Base-by-base conservation (phyloP, 2,888 invertebrate genomes). In the Tachina grossa region DNA sequence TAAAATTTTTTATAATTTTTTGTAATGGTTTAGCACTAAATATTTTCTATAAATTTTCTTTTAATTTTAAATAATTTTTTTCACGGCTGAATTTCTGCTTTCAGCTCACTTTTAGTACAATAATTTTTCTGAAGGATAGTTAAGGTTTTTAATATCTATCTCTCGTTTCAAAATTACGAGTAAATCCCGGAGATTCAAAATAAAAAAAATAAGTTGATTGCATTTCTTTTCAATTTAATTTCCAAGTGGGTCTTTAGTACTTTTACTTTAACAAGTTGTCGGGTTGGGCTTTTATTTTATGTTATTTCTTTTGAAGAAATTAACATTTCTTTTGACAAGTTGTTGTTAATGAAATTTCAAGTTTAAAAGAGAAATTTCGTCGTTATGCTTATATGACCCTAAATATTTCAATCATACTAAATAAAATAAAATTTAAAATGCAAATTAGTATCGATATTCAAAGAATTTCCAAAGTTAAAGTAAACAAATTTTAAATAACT, bases 271-370 rank as follows among this genome's bases (percentile, higher is more conserved):
- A 55, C 22, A 47, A 57, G 55, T 63, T 55, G 53, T 61, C 16
- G 55, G 55, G 41, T 47, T 57, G 53, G 49, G 75, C 78, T 84
- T 84, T 82, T 85, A 79, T 57, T 31, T 22, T 22, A 22, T n/a
- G n/a, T n/a, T 65, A 51, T 75, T 49, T 9, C 13, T 59, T 51
- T 19, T 47, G 31, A 79, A 72, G 53, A 81, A 81, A 85, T 82
- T 82, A 81, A n/a, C 77, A 85, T 83, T 79, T 83, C 65, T 75
- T 80, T 80, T 81, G 59, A 76, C 51, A 76, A 77, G 76, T 80
- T 84, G 63, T 68, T 85, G 82, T 85, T 85, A 85, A 84, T 86
- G 80, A 86, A 83, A 78, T 86, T 86, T 86, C 85, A 86, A 83
- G 85, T 83, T 86, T 86, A 83, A 86, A 86, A 86, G 78, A 83